Evolutionary conservation across 1,140 invertebrate genomes (phyloP), one percentile per base, ranked within the genome.

Genomic region (Drosophila ogumai): DNA sequence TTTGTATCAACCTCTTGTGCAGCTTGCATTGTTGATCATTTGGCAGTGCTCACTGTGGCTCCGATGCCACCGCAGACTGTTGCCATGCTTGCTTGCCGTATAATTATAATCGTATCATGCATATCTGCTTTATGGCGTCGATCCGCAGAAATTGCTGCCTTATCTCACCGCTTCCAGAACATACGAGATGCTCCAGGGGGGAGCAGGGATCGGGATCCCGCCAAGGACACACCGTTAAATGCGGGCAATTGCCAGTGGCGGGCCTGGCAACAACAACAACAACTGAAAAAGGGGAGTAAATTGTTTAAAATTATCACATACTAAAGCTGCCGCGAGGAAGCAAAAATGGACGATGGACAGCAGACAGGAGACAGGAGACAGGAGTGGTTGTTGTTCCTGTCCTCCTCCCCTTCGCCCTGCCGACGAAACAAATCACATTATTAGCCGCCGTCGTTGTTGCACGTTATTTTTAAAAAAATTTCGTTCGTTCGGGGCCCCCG

Each of bases 261-360:
- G 68, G 32, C 44, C 38, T 43, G 12, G 12, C n/a, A 43, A 3
- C 36, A 44, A 44, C 19, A 54, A 34, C 19, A 63, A 47, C 28
- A 36, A 47, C 9, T 55, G 54, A 47, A 40, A 44, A 77, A 79
- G 84, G 68, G 80, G 85, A 80, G 80, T 74, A 80, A 88, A 88
- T 87, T 87, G 84, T 69, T 88, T 49, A 77, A 87, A 88, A 87
- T 90, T 84, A 88, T 88, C 84, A 90, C 84, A 88, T 88, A 90
- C 85, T 88, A 84, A 90, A 82, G 63, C 56, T 50, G 63, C 52
- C 74, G 57, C 56, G 32, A 65, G 71, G 43, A 75, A 31, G 17
- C 38, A 58, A 49, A 32, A 43, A 36, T 55, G 38, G 65, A 68
- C 52, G 43, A 15, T 22, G 52, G 38, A 22, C 63, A 28, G 34